Conservation (phyloP, 1,140 invertebrate species). For the Sminthurinus signatus region DNA sequence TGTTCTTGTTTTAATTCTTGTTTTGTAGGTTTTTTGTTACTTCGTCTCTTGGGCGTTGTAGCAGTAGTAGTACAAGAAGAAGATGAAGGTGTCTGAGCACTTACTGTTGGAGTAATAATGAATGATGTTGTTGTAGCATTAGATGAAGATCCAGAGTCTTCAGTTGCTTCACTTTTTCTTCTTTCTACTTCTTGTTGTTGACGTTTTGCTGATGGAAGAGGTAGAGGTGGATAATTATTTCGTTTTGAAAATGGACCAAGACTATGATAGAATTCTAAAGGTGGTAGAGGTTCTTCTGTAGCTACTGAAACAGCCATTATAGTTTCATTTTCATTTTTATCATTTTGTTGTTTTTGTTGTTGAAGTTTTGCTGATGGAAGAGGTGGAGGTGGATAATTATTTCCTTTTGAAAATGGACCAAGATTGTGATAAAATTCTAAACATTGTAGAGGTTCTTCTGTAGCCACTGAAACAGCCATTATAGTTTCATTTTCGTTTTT, state of each 20-base stretch:
- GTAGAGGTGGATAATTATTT: not conserved
- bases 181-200: not conserved
- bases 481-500: conserved; percentile 4
- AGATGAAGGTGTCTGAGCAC: no score
- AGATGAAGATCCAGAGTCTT: not conserved
- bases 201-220: not conserved
- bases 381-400: not conserved
- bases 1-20: no score
- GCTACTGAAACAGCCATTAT: conserved; percentile 6
- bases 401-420: not conserved
- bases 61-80: no score
- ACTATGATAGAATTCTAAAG: not conserved
- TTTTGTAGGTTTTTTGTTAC: no score
- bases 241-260: not conserved
- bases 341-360: not conserved
- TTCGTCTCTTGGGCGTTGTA: no score
- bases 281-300: not conserved
- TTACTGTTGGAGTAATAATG: no score
- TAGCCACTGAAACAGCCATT: not conserved
- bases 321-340: conserved; percentile 8
- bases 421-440: conserved; percentile 1
- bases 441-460: not conserved
- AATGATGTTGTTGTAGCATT: no score
- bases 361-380: not conserved
- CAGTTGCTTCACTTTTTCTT: no score